phyloP scores from a whole-genome alignment of 1,140 invertebrate genomes.

The Lysiphlebus fabarum region DNA sequence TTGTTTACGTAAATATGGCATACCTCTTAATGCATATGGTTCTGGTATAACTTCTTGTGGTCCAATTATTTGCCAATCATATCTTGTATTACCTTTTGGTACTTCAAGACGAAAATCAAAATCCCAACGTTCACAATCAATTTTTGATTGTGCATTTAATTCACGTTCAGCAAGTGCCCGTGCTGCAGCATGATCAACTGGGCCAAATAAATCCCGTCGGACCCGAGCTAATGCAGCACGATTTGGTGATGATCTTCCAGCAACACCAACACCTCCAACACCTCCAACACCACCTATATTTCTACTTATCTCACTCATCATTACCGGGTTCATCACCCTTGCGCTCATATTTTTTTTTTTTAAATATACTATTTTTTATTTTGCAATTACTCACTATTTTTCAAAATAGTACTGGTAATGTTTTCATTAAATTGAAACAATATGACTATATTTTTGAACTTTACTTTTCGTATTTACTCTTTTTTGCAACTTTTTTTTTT shows the following conservation, averaged over 20 bases:
- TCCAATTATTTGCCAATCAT: slow-evolving; percentile 46
- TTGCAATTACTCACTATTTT: too few relatives aligned
- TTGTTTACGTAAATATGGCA: slow-evolving; percentile 48
- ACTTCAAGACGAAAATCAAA: slow-evolving; percentile 53
- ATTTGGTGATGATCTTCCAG: slow-evolving; percentile 40
- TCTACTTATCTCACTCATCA: slow-evolving; percentile 53
- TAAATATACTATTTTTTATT: too few relatives aligned
- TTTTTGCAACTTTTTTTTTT: too few relatives aligned
- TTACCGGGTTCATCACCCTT: slow-evolving; percentile 53
- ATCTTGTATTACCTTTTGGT: slow-evolving; percentile 45
- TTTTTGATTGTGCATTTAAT: slow-evolving; percentile 44
- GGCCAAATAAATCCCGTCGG: slow-evolving; percentile 56
- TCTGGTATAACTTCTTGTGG: slow-evolving; percentile 47
- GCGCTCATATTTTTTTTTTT: slow-evolving; percentile 50
- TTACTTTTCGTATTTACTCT: too few relatives aligned
- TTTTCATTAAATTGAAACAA: too few relatives aligned
- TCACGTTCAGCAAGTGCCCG: slow-evolving; percentile 50
- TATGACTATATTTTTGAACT: too few relatives aligned
- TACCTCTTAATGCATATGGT: slow-evolving; percentile 50
- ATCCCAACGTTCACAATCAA: slow-evolving; percentile 53
- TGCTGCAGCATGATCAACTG: slow-evolving; percentile 56
- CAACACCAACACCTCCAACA: slow-evolving; percentile 15
- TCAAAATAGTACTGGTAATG: too few relatives aligned
- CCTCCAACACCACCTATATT: slow-evolving; percentile 33
- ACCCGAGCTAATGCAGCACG: slow-evolving; percentile 48